Percentiles rank a stretch among this genome's conserved stretches.
Evolutionary conservation across 2,113 vertebrate species (phyloP).

Genomic region (Apodemus speciosus): DNA sequence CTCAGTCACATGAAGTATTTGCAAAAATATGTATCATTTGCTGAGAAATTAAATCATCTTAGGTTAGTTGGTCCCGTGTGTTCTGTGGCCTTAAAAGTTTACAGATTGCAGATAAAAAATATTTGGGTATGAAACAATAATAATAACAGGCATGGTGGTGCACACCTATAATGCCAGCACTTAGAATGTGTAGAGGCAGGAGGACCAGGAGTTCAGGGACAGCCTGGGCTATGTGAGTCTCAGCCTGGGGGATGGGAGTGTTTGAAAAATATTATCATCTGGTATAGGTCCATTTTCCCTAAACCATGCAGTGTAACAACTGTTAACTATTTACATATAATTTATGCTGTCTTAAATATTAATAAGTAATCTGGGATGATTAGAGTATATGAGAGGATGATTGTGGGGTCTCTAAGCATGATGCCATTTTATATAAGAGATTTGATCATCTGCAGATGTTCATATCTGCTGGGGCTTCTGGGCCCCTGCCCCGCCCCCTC

Average conservation of each 20-base stretch:
- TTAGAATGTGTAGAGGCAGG: neutral
- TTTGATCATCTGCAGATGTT: neutral
- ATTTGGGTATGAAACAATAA: neutral
- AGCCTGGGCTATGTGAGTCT: neutral
- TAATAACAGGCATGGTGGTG: neutral
- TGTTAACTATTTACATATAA: neutral
- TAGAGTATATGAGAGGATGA: neutral
- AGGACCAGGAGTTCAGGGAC: neutral
- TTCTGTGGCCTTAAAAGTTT: neutral
- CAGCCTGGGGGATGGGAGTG: no score
- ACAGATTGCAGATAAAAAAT: neutral
- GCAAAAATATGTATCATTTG: neutral
- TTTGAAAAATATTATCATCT: neutral
- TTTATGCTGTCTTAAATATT: neutral
- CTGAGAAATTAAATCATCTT: slow-evolving; percentile 32
- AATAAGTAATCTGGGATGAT: neutral
- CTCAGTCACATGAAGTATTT: neutral
- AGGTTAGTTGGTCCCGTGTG: neutral
- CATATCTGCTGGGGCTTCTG: neutral
- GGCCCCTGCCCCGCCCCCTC: neutral
- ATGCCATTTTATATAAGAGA: neutral
- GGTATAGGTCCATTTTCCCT: neutral
- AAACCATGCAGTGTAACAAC: neutral
- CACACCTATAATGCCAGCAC: neutral
- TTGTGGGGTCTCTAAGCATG: neutral